Evolutionary conservation across 2,797 vertebrate genomes (phyloP).

Genomic region (Distichodus sexfasciatus): DNA sequence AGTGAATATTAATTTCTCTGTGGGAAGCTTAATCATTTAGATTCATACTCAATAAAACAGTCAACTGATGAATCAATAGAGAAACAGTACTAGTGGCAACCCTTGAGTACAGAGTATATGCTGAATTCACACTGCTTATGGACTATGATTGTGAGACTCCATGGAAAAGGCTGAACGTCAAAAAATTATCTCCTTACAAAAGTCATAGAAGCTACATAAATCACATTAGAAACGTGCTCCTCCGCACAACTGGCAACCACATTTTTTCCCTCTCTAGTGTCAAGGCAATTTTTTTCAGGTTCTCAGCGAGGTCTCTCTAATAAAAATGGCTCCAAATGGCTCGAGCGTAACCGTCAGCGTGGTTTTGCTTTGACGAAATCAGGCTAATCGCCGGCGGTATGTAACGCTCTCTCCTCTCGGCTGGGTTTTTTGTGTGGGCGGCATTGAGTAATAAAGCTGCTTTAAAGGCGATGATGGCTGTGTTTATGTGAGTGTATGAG

Average conservation of each 20-base stretch:
- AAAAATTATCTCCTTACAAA: neutral
- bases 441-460: slow-evolving; percentile 46
- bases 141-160: neutral
- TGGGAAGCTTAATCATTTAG: no score
- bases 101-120: no score
- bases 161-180: neutral
- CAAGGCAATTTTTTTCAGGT: neutral
- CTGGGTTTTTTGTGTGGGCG: slow-evolving; percentile 45
- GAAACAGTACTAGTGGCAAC: no score
- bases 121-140: slow-evolving; percentile 39
- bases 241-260: neutral
- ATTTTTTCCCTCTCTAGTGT: slow-evolving; percentile 6
- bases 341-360: slow-evolving; percentile 16
- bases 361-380: slow-evolving; percentile 54
- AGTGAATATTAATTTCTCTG: no score
- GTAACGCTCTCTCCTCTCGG: slow-evolving; percentile 33
- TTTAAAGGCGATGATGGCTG: slow-evolving; percentile 44
- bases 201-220: neutral
- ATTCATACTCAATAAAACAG: no score
- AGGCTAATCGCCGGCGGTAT: slow-evolving; percentile 55
- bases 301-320: no score
- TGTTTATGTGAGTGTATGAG: slow-evolving; percentile 40
- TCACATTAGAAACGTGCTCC: slow-evolving; percentile 17
- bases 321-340: slow-evolving; percentile 18
- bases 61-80: no score